Base-by-base conservation (phyloP, 2,113 vertebrate species). In the Tautogolabrus adspersus region DNA sequence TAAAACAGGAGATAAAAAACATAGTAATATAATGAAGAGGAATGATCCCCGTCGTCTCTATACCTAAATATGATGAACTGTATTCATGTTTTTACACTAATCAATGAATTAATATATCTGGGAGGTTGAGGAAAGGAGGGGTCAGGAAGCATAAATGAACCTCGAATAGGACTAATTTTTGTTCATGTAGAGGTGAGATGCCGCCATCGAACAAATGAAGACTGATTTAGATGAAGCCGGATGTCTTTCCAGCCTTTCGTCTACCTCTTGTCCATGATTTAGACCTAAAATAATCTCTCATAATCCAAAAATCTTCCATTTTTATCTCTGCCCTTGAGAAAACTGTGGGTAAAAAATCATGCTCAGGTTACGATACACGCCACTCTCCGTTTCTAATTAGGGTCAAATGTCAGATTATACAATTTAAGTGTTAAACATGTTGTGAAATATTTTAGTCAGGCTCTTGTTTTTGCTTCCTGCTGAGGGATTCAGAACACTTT, bases 91-190 rank as follows among this genome's bases (percentile, higher is more conserved):
- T 38, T 69, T 70, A 51, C 10, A 4, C 1, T 47, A 16, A 46
- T 11, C n/a, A 40, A 5, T 34, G 10, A 23, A 66, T 37, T 57
- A 38, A 30, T 46, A 19, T 30, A 42, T 18, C 47, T 19, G 47
- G 4, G 19, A 56, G 30, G 73, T 21, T 37, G 44, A 49, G 54
- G 38, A 64, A 55, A 40, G 56, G 19, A 6, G 30, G 30, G 59
- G 34, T 15, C 47, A 62, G 19, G 21, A 62, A 40, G 83, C 75
- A 87, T 49, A 66, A 2, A 83, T 92, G 82, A 91, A 71, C 79
- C 77, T 69, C 75, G 9, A 9, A 34, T 34, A 19, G 26, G 11
- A 47, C 5, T n/a, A 2, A 12, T 37, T 65, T 51, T 18, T 22
- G 57, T 22, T 44, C 63, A 22, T 15, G 37, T 40, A 66, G 79